Conservation (phyloP, 2,797 vertebrate species). For the Sebastes trivittatus region DNA sequence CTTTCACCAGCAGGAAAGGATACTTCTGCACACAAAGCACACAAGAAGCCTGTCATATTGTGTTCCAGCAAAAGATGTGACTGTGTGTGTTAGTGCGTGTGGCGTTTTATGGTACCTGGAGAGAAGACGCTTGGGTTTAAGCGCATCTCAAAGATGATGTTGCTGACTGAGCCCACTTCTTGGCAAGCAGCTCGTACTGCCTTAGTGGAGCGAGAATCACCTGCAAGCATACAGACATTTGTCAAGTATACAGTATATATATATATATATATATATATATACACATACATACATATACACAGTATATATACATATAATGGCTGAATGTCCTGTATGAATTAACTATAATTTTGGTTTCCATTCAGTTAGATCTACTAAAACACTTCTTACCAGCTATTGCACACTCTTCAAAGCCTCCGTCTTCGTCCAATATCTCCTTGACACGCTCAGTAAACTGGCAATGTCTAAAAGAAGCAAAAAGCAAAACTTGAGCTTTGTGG, state of each 20-base stretch:
- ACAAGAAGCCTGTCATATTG: not conserved
- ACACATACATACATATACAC: not conserved
- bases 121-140: constrained; percentile 84
- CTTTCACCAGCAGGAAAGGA: constrained; percentile 77
- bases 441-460: constrained; percentile 76
- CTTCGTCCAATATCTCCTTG: constrained; percentile 74
- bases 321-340: not conserved
- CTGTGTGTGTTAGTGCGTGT: not conserved
- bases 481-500: not conserved
- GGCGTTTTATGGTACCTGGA: constrained; percentile 72
- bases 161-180: constrained; percentile 83
- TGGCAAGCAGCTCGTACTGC: constrained; percentile 82
- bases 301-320: not conserved
- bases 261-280: not conserved
- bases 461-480: constrained; percentile 69
- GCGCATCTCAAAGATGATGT: constrained; percentile 88
- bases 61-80: not conserved
- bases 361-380: not conserved
- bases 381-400: constrained; percentile 68
- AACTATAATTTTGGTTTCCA: not conserved
- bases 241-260: not conserved
- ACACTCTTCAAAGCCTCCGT: constrained; percentile 80
- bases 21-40: constrained; percentile 71
- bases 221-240: constrained; percentile 52
- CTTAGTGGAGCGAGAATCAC: constrained; percentile 73